These are phyloP conservation scores for Ovis canadensis DNA, from an alignment of 2,113 vertebrate species.

Conservation along the genomic window DNA sequence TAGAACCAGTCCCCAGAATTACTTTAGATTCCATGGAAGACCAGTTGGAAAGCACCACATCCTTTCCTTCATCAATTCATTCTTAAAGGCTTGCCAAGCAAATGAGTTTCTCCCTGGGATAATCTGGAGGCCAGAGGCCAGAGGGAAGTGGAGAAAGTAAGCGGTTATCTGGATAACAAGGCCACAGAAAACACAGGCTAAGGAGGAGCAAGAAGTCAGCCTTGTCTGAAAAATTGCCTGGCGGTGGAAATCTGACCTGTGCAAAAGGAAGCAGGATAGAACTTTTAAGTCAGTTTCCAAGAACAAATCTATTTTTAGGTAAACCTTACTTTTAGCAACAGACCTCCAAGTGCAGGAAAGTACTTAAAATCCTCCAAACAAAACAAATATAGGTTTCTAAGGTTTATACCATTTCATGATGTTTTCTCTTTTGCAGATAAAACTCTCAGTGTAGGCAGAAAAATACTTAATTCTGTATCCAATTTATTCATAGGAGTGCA, in stretches of 20 bases:
- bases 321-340: constrained; percentile 17
- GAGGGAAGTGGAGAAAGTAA: neutral
- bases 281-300: neutral
- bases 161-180: neutral
- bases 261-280: neutral
- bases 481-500: neutral
- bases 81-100: neutral
- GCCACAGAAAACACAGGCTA: neutral
- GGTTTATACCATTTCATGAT: neutral
- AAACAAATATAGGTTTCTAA: neutral
- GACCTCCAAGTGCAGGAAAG: neutral
- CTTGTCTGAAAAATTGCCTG: neutral
- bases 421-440: neutral
- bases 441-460: neutral
- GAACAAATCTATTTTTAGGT: constrained; percentile 44
- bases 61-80: neutral
- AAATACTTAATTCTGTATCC: neutral
- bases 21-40: neutral
- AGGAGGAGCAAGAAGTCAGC: neutral
- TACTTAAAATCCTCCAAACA: neutral
- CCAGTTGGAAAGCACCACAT: neutral
- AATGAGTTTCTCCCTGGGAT: neutral
- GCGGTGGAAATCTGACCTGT: neutral
- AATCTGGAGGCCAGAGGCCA: neutral
- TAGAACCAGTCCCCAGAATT: neutral